Percentiles rank a stretch among this genome's conserved stretches.
Evolutionary conservation across 2,888 invertebrate genomes (phyloP).

Genomic region (Calameuta filiformis): DNA sequence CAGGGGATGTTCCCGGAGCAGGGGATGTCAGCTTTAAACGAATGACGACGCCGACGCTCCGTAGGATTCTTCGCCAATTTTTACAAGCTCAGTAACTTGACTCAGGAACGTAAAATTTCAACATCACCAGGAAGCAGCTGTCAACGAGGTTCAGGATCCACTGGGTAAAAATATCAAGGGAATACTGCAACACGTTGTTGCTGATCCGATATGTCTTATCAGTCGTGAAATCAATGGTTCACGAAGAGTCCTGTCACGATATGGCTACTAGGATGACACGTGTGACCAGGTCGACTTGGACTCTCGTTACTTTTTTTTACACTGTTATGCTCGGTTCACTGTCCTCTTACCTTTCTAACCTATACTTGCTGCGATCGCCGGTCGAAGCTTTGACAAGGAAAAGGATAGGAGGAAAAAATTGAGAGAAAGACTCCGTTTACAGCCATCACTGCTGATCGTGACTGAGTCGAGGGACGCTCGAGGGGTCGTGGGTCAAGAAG

Average conservation of each 20-base stretch:
- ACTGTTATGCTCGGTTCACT: not conserved
- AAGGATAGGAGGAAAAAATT: not conserved
- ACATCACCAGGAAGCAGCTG: not conserved
- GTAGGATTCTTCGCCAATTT: too few relatives aligned
- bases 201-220: not conserved
- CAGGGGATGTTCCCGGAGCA: not conserved
- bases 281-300: not conserved
- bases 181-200: not conserved
- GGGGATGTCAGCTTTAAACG: not conserved
- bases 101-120: too few relatives aligned
- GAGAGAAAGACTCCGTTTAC: constrained; percentile 7
- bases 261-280: not conserved
- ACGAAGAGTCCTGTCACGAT: not conserved
- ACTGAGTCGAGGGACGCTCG: constrained; percentile 14
- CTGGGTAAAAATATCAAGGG: not conserved
- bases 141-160: not conserved
- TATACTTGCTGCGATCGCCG: not conserved
- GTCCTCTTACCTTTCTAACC: not conserved
- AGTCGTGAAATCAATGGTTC: not conserved
- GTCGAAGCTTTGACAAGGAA: not conserved
- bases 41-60: not conserved
- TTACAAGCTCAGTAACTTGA: too few relatives aligned
- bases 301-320: not conserved
- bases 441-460: constrained; percentile 11
- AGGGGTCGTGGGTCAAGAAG: constrained; percentile 37